These are phyloP conservation scores for Diorhabda carinulata DNA, from an alignment of 1,140 invertebrate species.

Conservation along the genomic window DNA sequence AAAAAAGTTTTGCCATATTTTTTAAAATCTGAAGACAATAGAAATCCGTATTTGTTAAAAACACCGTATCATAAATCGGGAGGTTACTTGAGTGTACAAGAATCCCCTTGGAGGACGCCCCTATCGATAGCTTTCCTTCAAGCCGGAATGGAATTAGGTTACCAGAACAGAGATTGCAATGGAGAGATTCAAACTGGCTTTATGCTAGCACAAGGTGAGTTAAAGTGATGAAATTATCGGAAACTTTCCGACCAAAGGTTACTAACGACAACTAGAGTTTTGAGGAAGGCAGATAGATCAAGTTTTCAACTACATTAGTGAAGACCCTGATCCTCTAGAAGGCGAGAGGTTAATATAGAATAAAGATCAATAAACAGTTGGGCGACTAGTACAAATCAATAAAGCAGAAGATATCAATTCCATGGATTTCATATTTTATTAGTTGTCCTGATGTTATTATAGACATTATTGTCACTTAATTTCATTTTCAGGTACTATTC, in stretches of 20 bases:
- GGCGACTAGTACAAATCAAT: no score
- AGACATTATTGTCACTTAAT: not conserved
- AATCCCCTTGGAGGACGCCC: slow-evolving; percentile 75
- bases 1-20: slow-evolving; percentile 84
- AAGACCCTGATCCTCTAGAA: no score
- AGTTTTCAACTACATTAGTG: no score
- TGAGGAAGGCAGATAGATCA: no score
- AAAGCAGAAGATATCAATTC: no score
- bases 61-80: slow-evolving; percentile 72
- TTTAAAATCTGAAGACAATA: slow-evolving; percentile 81
- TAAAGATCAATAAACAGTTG: no score
- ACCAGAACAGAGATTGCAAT: slow-evolving; percentile 76
- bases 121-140: slow-evolving; percentile 76
- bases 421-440: no score
- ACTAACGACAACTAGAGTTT: no score
- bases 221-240: no score
- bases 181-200: slow-evolving; percentile 79
- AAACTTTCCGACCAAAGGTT: no score
- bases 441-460: no score
- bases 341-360: no score
- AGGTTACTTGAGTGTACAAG: slow-evolving; percentile 80
- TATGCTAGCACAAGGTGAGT: slow-evolving; percentile 69
- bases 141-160: slow-evolving; percentile 72
- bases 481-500: slow-evolving; percentile 59
- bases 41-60: slow-evolving; percentile 71